These are phyloP conservation scores for Branchipolynoe longqiensis DNA, from an alignment of 2,888 invertebrate genomes.

Conservation along the genomic window DNA sequence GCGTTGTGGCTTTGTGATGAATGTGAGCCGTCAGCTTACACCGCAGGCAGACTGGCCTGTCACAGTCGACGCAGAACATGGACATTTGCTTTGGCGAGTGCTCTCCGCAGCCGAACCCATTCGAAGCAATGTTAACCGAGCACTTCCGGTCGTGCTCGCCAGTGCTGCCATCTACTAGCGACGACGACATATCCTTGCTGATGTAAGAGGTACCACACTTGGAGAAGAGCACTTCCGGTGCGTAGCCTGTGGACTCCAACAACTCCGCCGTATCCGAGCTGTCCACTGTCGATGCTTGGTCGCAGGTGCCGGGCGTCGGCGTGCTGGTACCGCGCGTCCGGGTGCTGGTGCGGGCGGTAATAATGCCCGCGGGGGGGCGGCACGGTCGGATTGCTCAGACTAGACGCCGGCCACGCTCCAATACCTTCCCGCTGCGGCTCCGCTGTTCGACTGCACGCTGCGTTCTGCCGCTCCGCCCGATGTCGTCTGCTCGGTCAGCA, in stretches of 20 bases:
- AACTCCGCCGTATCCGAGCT: conserved; percentile 1
- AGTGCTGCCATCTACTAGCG: background rate
- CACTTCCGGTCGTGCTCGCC: too few relatives aligned
- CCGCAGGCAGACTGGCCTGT: background rate
- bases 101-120: background rate
- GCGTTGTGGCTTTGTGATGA: conserved; percentile 30
- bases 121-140: background rate
- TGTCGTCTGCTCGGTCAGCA: too few relatives aligned
- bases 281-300: too few relatives aligned
- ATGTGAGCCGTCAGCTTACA: conserved; percentile 10
- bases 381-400: too few relatives aligned
- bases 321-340: too few relatives aligned
- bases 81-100: background rate
- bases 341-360: too few relatives aligned
- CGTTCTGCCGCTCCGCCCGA: too few relatives aligned
- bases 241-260: background rate
- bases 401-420: too few relatives aligned
- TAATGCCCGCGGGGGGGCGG: too few relatives aligned
- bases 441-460: too few relatives aligned
- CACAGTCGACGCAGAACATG: conserved; percentile 16
- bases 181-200: background rate
- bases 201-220: background rate
- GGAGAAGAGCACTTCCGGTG: background rate
- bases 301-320: too few relatives aligned
- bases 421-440: too few relatives aligned